A percentile compares a stretch with the other conserved stretches of the same genome.
These are phyloP conservation scores for Sebastes alutus DNA, from an alignment of 2,797 vertebrate genomes.

Conservation along the genomic window DNA sequence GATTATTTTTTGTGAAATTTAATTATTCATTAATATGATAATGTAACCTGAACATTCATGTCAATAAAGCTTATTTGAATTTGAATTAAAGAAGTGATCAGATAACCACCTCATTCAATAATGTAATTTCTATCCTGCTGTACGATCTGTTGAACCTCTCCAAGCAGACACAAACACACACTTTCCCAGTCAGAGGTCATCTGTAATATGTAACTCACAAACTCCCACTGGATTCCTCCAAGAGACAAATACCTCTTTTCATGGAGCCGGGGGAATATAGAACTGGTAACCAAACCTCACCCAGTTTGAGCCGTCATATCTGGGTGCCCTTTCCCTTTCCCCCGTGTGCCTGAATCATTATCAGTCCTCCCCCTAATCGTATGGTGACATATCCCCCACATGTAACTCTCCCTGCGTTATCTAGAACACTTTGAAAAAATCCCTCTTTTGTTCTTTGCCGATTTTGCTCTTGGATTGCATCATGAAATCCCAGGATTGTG, in stretches of 20 bases:
- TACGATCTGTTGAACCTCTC: background rate
- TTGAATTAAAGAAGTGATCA: too few relatives aligned
- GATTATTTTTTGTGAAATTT: too few relatives aligned
- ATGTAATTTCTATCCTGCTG: background rate
- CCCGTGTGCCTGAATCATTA: conserved; percentile 6
- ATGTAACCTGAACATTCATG: too few relatives aligned
- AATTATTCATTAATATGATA: too few relatives aligned
- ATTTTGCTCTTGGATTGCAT: conserved; percentile 56
- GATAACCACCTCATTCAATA: background rate
- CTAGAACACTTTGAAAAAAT: conserved; percentile 5
- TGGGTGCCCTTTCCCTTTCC: conserved; percentile 40
- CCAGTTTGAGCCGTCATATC: conserved; percentile 27
- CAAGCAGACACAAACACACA: background rate
- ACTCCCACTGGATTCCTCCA: conserved; percentile 37
- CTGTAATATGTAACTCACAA: conserved; percentile 40
- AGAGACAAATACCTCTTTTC: conserved; percentile 54
- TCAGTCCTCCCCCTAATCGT: background rate
- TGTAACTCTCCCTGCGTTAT: background rate
- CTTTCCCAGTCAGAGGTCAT: conserved; percentile 39
- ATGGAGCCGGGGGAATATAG: conserved; percentile 11
- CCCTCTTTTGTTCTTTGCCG: conserved; percentile 48
- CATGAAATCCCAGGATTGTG: conserved; percentile 46
- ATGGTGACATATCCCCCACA: conserved; percentile 12
- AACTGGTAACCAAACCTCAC: conserved; percentile 31
- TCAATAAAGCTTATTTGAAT: too few relatives aligned